A percentile compares a stretch with the other conserved stretches of the same genome.
Evolutionary conservation across 2,888 invertebrate genomes (phyloP).

Genomic region (Drosophila eohydei): DNA sequence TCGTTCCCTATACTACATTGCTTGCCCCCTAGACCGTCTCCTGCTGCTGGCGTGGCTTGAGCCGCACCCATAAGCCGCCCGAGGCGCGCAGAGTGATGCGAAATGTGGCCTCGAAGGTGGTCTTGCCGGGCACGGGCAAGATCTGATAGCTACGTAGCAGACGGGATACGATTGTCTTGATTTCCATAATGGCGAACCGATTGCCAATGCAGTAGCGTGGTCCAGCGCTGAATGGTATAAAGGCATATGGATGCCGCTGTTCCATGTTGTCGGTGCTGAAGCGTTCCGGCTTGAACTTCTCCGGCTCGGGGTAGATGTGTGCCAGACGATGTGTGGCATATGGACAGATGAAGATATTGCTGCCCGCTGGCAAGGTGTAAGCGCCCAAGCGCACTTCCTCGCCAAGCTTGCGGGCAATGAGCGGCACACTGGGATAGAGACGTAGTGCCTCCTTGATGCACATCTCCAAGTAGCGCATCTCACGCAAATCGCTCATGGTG

Average conservation of each 20-base stretch:
- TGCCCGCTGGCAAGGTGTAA: conserved; percentile 86
- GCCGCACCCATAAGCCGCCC: conserved; percentile 87
- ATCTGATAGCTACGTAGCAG: conserved; percentile 86
- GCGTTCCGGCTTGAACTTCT: conserved; percentile 87
- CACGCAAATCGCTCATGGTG: conserved; percentile 86
- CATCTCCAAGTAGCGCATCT: conserved; percentile 89
- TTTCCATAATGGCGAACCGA: conserved; percentile 87
- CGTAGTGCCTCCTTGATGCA: conserved; percentile 90
- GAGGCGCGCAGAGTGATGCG: conserved; percentile 87
- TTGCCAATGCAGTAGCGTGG: conserved; percentile 87
- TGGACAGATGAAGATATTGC: conserved; percentile 86
- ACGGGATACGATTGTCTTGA: conserved; percentile 87
- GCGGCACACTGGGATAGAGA: conserved; percentile 84
- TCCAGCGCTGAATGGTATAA: conserved; percentile 87
- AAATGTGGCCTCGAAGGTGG: conserved; percentile 85
- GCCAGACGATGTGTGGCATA: conserved; percentile 87
- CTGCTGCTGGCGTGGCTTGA: conserved; percentile 78
- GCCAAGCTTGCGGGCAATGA: conserved; percentile 83
- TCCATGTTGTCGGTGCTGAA: conserved; percentile 86
- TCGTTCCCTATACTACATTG: conserved; percentile 22
- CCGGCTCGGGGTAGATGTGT: conserved; percentile 86
- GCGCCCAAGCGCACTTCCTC: conserved; percentile 85
- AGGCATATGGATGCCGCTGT: conserved; percentile 87
- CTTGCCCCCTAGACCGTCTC: conserved; percentile 13
- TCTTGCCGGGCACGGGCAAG: conserved; percentile 85